Conservation (phyloP, 2,113 vertebrate genomes). For the Pachypanchax playfairii region DNA sequence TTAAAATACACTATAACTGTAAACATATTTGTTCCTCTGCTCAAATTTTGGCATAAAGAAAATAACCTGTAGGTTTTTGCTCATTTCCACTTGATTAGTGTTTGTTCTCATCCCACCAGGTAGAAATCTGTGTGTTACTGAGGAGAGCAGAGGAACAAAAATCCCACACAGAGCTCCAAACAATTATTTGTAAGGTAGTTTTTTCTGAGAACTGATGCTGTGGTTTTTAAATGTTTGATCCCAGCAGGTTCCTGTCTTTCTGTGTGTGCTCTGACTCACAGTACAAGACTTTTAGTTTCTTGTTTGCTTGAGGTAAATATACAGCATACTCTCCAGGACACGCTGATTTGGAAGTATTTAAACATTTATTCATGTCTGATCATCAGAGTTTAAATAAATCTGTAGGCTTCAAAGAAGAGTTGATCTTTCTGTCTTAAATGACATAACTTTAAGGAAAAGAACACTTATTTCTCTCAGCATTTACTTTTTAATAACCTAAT, state of each 20-base stretch:
- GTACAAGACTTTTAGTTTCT: neutral
- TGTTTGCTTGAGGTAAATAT: neutral
- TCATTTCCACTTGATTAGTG: constrained; percentile 28
- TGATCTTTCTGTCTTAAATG: constrained; percentile 17
- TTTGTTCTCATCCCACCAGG: constrained; percentile 46
- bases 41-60: neutral
- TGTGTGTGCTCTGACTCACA: constrained; percentile 38
- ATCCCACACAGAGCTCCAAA: constrained; percentile 43
- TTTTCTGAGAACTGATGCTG: constrained; percentile 23
- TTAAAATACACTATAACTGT: neutral
- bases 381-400: neutral
- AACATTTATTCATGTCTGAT: neutral
- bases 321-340: neutral
- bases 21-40: neutral
- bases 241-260: constrained; percentile 24
- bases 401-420: neutral
- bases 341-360: neutral
- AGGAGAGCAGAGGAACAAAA: constrained; percentile 33
- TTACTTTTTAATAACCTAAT: constrained; percentile 19
- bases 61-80: constrained; percentile 2
- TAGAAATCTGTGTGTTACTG: constrained; percentile 18
- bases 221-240: constrained; percentile 30
- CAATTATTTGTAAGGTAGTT: neutral
- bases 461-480: neutral
- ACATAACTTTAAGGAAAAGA: constrained; percentile 5